Percentiles rank a stretch among this genome's conserved stretches.
Conservation (phyloP, 1,140 invertebrate species). For the Melipona quadrifasciata region DNA sequence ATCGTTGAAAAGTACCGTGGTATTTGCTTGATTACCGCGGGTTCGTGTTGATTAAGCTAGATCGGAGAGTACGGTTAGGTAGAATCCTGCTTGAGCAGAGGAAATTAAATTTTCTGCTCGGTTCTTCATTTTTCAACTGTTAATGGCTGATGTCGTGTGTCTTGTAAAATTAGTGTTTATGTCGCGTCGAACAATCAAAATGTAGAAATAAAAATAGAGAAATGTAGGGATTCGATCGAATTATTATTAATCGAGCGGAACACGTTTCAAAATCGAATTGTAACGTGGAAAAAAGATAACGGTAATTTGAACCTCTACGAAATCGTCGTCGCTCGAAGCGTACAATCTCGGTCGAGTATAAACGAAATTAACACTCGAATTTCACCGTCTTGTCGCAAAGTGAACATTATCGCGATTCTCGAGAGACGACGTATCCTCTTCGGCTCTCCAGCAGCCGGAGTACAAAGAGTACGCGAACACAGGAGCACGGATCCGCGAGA, state of each 20-base stretch:
- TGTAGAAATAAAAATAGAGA: too few relatives aligned
- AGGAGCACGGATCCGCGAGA: not conserved
- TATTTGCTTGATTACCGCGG: not conserved
- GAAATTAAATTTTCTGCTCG: not conserved
- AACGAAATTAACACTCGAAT: not conserved
- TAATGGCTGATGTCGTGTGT: too few relatives aligned
- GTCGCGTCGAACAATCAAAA: too few relatives aligned
- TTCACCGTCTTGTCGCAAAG: not conserved
- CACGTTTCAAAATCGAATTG: too few relatives aligned
- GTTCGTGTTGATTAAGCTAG: not conserved
- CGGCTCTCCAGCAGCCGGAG: not conserved
- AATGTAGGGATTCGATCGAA: too few relatives aligned
- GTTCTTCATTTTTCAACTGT: too few relatives aligned
- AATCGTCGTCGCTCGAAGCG: not conserved
- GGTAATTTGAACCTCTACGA: not conserved
- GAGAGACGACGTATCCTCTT: not conserved
- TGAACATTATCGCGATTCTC: not conserved
- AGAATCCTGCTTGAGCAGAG: not conserved
- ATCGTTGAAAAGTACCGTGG: not conserved
- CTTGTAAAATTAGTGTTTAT: too few relatives aligned
- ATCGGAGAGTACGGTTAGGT: not conserved
- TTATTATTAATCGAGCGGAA: too few relatives aligned
- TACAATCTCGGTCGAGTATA: not conserved
- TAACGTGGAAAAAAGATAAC: too few relatives aligned
- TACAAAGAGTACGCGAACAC: not conserved